These are phyloP conservation scores for Rafetus swinhoei DNA, from an alignment of 2,113 vertebrate species.

Conservation along the genomic window DNA sequence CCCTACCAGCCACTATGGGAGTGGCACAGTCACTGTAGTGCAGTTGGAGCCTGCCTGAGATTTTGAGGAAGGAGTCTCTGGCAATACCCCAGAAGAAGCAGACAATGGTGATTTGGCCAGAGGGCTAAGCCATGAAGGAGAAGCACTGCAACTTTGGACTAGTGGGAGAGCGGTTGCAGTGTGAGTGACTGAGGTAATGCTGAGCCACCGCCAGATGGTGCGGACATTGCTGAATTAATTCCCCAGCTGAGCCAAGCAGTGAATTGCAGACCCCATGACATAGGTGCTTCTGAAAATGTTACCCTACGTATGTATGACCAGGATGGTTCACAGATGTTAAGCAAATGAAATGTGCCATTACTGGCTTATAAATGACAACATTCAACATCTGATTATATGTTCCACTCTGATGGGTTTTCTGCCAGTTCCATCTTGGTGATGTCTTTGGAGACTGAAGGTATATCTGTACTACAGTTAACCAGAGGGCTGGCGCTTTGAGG, in stretches of 20 bases:
- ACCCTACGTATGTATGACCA: rapidly evolving
- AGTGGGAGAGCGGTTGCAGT: neutral
- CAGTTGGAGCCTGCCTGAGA: neutral
- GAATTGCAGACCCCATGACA: neutral
- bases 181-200: neutral
- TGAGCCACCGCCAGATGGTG: neutral
- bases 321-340: neutral
- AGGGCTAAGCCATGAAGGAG: neutral
- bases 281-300: neutral
- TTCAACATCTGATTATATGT: neutral
- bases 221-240: neutral
- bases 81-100: neutral
- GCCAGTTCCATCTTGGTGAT: neutral
- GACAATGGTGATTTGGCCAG: neutral
- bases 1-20: neutral
- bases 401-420: neutral
- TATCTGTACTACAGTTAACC: too few relatives aligned
- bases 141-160: neutral
- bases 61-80: neutral
- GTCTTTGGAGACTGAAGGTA: neutral
- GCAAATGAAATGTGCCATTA: neutral
- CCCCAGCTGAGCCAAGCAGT: neutral
- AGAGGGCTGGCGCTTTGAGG: too few relatives aligned
- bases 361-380: neutral
- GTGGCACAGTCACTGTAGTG: neutral